A percentile compares a stretch with the other conserved stretches of the same genome.
Conservation (phyloP, 1,140 invertebrate species). For the Saccostrea glomerata region DNA sequence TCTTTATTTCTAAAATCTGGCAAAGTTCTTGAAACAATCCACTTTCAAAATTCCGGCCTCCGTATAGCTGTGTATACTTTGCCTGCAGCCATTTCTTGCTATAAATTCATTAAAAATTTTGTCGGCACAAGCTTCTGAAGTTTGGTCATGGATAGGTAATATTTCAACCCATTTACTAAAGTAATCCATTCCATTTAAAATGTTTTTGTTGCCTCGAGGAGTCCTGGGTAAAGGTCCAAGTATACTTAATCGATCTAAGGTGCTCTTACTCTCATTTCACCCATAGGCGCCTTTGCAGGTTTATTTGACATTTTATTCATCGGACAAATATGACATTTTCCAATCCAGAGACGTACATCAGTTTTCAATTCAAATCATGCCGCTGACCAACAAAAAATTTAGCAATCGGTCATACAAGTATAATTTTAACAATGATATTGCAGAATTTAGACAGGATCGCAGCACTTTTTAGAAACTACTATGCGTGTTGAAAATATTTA, state of each 20-base stretch:
- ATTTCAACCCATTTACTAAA: constrained; percentile 48
- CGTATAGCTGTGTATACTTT: constrained; percentile 26
- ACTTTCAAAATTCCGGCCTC: constrained; percentile 45
- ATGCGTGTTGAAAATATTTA: too few species aligned
- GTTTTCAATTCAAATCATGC: constrained; percentile 57
- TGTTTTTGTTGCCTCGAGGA: constrained; percentile 43
- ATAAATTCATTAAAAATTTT: constrained; percentile 47
- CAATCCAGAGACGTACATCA: constrained; percentile 47
- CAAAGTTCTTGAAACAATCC: constrained; percentile 22
- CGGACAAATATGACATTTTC: constrained; percentile 45
- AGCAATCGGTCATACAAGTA: too few species aligned
- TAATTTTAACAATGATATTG: too few species aligned
- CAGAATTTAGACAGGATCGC: too few species aligned
- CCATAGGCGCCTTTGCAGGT: background rate
- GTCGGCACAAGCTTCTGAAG: constrained; percentile 22
- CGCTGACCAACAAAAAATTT: too few species aligned
- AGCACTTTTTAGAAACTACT: too few species aligned
- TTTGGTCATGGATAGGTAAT: constrained; percentile 40
- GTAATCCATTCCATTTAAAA: constrained; percentile 44
- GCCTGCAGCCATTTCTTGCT: constrained; percentile 4
- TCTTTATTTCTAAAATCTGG: constrained; percentile 12
- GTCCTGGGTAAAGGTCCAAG: constrained; percentile 46
- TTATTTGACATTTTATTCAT: constrained; percentile 24
- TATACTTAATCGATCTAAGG: constrained; percentile 41
- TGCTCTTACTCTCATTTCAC: constrained; percentile 39